These are phyloP conservation scores for Platycnemis pennipes DNA, from an alignment of 2,888 invertebrate genomes.

Conservation along the genomic window DNA sequence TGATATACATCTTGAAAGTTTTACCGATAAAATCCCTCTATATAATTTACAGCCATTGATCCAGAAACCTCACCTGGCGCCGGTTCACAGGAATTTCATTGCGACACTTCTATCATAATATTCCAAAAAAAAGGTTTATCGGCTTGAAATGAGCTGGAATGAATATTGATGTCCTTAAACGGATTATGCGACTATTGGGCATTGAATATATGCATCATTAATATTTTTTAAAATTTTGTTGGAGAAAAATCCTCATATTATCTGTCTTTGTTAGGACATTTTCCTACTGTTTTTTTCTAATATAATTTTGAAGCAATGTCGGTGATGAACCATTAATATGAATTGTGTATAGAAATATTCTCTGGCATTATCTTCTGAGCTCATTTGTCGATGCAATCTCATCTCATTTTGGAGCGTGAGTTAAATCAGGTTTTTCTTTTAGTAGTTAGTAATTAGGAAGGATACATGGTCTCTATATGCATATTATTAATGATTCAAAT, in stretches of 20 bases:
- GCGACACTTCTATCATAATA: neutral
- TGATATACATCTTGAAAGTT: neutral
- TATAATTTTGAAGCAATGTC: too few species aligned
- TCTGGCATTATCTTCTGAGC: too few species aligned
- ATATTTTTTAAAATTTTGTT: neutral
- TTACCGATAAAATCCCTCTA: neutral
- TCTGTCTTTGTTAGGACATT: neutral
- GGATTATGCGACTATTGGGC: neutral
- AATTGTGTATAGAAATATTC: too few species aligned
- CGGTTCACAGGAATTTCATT: neutral
- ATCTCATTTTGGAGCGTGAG: too few species aligned
- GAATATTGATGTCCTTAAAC: neutral
- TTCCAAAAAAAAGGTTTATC: neutral
- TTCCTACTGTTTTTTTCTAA: neutral
- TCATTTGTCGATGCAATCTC: too few species aligned
- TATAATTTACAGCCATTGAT: neutral
- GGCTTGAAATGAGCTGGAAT: neutral
- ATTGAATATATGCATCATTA: neutral
- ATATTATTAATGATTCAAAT: too few species aligned
- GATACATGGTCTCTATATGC: too few species aligned
- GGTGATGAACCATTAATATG: too few species aligned
- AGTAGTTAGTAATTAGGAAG: too few species aligned
- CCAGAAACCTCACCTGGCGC: neutral
- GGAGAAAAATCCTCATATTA: neutral
- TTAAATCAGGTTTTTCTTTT: too few species aligned